Evolutionary conservation across 1,140 invertebrate species (phyloP), one percentile per base, ranked within the genome.

Genomic region (Leguminivora glycinivorella): DNA sequence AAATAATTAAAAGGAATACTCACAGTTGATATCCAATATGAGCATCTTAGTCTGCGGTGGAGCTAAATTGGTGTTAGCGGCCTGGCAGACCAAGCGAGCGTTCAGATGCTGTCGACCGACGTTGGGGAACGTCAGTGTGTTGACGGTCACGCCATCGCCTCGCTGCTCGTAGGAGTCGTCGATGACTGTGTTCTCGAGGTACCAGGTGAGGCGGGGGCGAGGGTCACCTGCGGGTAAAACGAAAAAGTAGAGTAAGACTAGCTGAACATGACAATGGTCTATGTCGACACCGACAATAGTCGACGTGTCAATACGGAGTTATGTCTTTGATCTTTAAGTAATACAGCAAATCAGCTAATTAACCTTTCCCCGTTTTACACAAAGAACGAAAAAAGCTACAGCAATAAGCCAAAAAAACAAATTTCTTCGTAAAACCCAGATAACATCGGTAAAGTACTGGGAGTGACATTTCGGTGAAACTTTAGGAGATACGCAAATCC

Each of bases 11-110:
- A 19, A 52, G 19, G 43, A 52, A 19, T 71, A 96, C 97, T 97
- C 92, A 98, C 97, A 93, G 91, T 97, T 97, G 75, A 98, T 94
- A 86, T 98, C 95, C 79, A 98, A 92, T 67, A 96, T 95, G 74
- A 97, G 94, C 29, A 95, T 93, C 84, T 95, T 95, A 56, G 94
- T 94, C 70, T 94, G 93, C 0, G 97, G 96, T 22, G 93, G 93
- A 4, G 94, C 94, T 71, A 97, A 89, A 87, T 97, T 97, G 29
- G 96, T 97, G 89, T 98, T 98, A 83, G 94, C 95, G 10, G 96
- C 96, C 84, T 97, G 95, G 89, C 96, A 97, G 71, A 96, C 94
- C 69, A 97, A 94, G 74, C 95, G 92, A 34, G 95, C 93, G 78
- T 96, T 95, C 43, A 97, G 93, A 89, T 97, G 95, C 84, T 96